Evolutionary conservation across 2,113 vertebrate species (phyloP).

Genomic region (Dendropsophus ebraccatus): DNA sequence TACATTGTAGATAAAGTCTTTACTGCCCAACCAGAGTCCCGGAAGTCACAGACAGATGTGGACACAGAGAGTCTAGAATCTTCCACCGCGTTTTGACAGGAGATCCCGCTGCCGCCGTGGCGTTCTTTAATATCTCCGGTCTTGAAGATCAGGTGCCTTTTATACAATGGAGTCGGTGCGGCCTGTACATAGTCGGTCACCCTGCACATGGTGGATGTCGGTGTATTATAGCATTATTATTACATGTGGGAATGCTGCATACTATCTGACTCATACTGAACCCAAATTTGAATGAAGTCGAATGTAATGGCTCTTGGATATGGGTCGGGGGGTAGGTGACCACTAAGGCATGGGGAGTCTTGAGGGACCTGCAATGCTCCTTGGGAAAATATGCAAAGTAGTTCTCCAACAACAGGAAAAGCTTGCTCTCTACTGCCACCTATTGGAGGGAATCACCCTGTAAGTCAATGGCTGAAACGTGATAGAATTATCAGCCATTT

Average conservation of each 20-base stretch:
- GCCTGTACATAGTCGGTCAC: neutral
- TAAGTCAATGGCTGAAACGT: no score
- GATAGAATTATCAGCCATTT: no score
- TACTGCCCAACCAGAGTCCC: neutral
- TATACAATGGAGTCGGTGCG: neutral
- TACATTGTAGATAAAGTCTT: neutral
- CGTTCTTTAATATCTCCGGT: no score
- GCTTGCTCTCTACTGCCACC: no score
- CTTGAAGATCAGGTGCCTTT: constrained; percentile 9
- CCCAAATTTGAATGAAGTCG: neutral
- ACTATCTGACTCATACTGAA: neutral
- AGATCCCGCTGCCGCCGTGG: neutral
- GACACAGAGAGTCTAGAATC: constrained; percentile 26
- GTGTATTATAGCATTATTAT: neutral
- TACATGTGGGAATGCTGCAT: neutral
- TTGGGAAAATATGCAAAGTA: no score
- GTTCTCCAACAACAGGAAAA: no score
- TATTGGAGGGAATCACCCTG: no score
- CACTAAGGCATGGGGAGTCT: no score
- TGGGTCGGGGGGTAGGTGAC: neutral
- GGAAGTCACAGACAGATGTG: neutral
- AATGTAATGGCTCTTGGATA: neutral
- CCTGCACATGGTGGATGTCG: neutral
- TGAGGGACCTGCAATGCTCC: no score
- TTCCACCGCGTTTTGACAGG: constrained; percentile 32